Base-by-base conservation (phyloP, 1,140 invertebrate genomes). In the Scaptomyza hsui region DNA sequence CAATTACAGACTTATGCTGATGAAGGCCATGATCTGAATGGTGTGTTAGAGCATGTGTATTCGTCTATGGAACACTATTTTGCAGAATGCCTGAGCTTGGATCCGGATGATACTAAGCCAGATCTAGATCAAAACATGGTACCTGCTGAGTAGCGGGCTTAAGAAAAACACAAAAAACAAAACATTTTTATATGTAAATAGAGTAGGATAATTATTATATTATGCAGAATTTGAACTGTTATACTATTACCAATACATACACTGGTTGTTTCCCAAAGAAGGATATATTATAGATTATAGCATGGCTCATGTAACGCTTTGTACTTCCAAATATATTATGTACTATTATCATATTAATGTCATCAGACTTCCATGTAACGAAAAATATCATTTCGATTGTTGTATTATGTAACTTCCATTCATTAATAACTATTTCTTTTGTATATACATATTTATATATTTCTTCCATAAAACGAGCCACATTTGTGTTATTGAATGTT, bases 31-130 rank as follows among this genome's bases (percentile, higher is more conserved):
- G 93, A 95, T 68, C 91, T 97, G 53, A 92, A 93, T 64, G 95
- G 95, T 47, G 96, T 96, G 48, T 93, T 96, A 73, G 95, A 96
- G 91, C 96, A 97, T 92, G 95, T 95, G 64, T 97, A 97, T 92
- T 93, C 94, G 72, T 96, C 96, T 63, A 96, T 97, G 95, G 96
- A 97, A 92, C 95, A 96, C 92, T 96, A 94, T 93, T 94, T 96
- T 90, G 93, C 95, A 86, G 94, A 96, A 93, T 97, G 96, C 93
- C 95, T 97, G 93, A 95, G 94, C 89, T 93, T 97, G 91, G 96
- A 96, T 92, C 94, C 95, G 70, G 95, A 95, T 83, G 94, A 94
- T 49, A 91, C 80, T 4, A 91, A 89, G 61, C 90, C 89, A n/a
- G 81, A 91, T 56, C 37, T 89, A 52, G 85, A 85, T 65, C 74